These are phyloP conservation scores for Petromus typicus DNA, from an alignment of 2,113 vertebrate genomes.

Conservation along the genomic window DNA sequence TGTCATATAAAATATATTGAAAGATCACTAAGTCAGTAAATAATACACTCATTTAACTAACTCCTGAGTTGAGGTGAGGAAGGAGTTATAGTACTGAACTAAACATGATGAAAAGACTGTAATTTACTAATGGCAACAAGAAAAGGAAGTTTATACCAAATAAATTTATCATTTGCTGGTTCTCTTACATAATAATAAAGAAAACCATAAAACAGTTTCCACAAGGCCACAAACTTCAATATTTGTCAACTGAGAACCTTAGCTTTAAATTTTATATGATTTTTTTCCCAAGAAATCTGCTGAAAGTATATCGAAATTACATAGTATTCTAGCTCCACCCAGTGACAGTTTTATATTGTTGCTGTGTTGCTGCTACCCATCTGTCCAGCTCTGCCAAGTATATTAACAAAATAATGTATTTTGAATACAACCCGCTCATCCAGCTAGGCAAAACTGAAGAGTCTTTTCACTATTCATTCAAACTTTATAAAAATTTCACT, in stretches of 20 bases:
- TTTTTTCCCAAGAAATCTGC: conserved; percentile 48
- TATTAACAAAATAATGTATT: not conserved
- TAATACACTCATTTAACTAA: not conserved
- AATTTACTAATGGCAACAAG: conserved; percentile 43
- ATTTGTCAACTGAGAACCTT: conserved; percentile 42
- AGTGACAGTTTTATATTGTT: conserved; percentile 77
- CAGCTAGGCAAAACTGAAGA: not conserved
- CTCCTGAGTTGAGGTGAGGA: not conserved
- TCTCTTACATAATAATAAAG: conserved; percentile 72
- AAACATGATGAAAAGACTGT: conserved; percentile 14
- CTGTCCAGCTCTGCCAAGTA: not conserved
- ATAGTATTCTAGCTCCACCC: conserved; percentile 87
- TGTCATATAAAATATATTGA: conserved; percentile 10
- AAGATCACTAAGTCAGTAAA: not conserved
- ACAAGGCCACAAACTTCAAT: conserved; percentile 15
- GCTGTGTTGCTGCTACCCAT: not conserved
- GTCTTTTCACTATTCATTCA: not conserved
- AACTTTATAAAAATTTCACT: not conserved
- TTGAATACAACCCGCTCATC: not conserved
- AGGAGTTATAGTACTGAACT: not conserved
- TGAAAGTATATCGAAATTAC: conserved; percentile 60
- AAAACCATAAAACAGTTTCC: conserved; percentile 72
- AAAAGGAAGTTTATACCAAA: conserved; percentile 56
- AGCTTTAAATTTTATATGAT: conserved; percentile 74
- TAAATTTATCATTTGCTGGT: conserved; percentile 56